Base-by-base conservation (phyloP, 2,113 vertebrate genomes). In the Hiodon tergisus region DNA sequence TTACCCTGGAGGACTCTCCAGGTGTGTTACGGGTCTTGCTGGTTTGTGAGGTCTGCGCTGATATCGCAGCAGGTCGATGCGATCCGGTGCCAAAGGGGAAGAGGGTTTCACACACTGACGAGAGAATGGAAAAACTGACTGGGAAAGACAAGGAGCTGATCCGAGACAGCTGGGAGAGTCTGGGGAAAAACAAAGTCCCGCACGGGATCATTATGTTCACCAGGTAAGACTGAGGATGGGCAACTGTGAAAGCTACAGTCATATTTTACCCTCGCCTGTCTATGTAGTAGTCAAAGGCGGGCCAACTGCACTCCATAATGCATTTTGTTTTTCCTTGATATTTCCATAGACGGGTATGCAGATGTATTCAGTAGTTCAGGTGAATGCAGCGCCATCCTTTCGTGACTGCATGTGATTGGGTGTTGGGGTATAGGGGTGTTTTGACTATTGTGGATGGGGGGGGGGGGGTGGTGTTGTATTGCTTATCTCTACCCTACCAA, bases 151-250 rank as follows among this genome's bases (percentile, higher is more conserved):
- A 92, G 52, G 91, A 91, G 85, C 91, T 96, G 88, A 95, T 97
- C 85, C 90, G 93, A 78, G 91, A 94, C 88, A 97, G 94, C 93
- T 96, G 96, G 95, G 90, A 78, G 84, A 91, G 84, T 77, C 88
- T 97, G 78, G 94, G 90, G 84, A 88, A 89, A 83, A 95, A 93
- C 88, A 96, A 95, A 73, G 89, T 91, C 82, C 93, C 94, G 78
- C 94, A 96, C n/a, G 95, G 96, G 77, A 85, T 93, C 69, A 83
- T 96, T 77, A 90, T 97, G 84, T 97, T 97, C 84, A 84, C 89
- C 89, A 96, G 96, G 96, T 97, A 90, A 78, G 70, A 31, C 0
- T 58, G 50, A n/a, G 4, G 46, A 66, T 7, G 2, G 57, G 67
- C n/a, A 65, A 52, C n/a, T 4, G 53, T 31, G 31, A 31, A 31